These are phyloP conservation scores for Epinotia demarniana DNA, from an alignment of 2,888 invertebrate species.

Conservation along the genomic window DNA sequence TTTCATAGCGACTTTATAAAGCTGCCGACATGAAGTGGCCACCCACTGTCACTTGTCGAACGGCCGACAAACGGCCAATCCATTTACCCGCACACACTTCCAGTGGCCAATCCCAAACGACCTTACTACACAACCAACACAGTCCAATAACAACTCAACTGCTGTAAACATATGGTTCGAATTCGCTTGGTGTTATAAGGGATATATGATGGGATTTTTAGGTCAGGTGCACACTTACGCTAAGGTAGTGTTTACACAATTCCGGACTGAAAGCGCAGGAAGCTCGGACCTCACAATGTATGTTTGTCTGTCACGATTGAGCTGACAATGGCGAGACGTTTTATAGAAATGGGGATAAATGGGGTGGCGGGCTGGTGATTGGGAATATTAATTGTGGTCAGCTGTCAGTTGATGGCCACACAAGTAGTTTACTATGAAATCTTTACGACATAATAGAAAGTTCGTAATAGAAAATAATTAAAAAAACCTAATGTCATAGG, in stretches of 20 bases:
- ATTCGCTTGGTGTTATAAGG: slow-evolving; percentile 16
- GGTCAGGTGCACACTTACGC: slow-evolving; percentile 58
- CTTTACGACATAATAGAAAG: not conserved
- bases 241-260: slow-evolving; percentile 66
- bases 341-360: slow-evolving; percentile 40
- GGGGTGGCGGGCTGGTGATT: slow-evolving; percentile 31
- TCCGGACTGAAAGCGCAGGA: slow-evolving; percentile 74
- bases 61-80: slow-evolving; percentile 71
- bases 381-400: slow-evolving; percentile 33
- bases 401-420: slow-evolving; percentile 36
- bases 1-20: slow-evolving; percentile 59
- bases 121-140: slow-evolving; percentile 40
- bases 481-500: not conserved
- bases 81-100: slow-evolving; percentile 68
- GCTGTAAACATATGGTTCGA: rapidly evolving
- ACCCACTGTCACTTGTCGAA: slow-evolving; percentile 67
- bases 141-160: slow-evolving; percentile 40
- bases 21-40: slow-evolving; percentile 69
- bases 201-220: slow-evolving; percentile 3
- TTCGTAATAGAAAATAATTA: not conserved
- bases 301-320: slow-evolving; percentile 70
- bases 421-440: slow-evolving; percentile 10
- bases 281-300: slow-evolving; percentile 65
- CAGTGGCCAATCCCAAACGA: slow-evolving; percentile 49
- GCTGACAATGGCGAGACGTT: slow-evolving; percentile 56